Evolutionary conservation across 2,797 vertebrate species (phyloP).

Genomic region (Pangasius larnaudii): DNA sequence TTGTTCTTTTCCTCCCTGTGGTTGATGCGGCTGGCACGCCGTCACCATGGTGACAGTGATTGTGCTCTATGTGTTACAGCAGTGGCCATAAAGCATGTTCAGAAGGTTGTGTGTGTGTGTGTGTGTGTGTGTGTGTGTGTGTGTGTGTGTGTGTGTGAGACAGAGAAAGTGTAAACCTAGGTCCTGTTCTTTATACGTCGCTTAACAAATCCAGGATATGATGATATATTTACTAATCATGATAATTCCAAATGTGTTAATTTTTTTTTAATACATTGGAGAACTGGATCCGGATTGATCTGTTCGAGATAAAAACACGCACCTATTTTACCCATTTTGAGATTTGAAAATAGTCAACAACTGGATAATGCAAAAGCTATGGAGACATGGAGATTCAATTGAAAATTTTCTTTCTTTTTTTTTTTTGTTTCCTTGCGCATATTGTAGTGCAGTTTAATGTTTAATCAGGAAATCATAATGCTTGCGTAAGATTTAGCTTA

Average conservation of each 20-base stretch:
- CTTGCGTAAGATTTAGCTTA: not conserved
- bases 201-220: not conserved
- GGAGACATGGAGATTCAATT: not conserved
- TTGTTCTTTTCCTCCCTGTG: constrained; percentile 55
- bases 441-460: not conserved
- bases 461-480: not conserved
- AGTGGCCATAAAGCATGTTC: constrained; percentile 35
- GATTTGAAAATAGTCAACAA: not conserved
- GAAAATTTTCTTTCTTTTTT: not conserved
- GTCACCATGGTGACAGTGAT: constrained; percentile 50
- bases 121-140: constrained; percentile 38
- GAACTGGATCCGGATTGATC: not conserved
- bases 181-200: not conserved
- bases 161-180: constrained; percentile 22
- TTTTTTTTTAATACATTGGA: not conserved
- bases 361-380: not conserved
- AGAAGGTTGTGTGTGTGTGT: constrained; percentile 32
- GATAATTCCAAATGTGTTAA: not conserved
- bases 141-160: constrained; percentile 27
- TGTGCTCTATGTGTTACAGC: constrained; percentile 24
- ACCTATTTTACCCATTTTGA: not conserved
- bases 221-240: not conserved
- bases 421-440: not conserved
- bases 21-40: constrained; percentile 26
- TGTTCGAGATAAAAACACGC: not conserved